Evolutionary conservation across 2,113 vertebrate genomes (phyloP), one percentile per base, ranked within the genome.

Genomic region (Bubo blakistoni): DNA sequence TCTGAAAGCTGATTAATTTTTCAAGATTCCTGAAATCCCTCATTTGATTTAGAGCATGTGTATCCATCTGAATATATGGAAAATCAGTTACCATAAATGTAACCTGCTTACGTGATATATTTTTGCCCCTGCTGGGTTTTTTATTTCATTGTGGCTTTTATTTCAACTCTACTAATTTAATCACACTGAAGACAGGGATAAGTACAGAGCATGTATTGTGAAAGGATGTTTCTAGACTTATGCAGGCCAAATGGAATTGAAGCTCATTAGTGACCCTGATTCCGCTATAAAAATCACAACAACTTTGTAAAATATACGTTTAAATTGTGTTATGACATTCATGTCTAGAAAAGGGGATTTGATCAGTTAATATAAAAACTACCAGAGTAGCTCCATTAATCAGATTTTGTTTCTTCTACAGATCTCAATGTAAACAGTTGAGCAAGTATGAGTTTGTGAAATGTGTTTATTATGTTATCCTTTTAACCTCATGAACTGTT

Each of bases 391-490:
- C 57, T 90, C 80, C 70, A 97, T 97, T 96, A 95, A 96, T 96
- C 96, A 97, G 93, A 77, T 93, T 92, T 95, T 90, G 22, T 92
- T 97, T 96, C 92, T 96, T 79, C 38, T 89, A 62, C 25, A n/a
- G 52, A 81, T 54, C 76, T 92, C 74, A 97, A 96, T 96, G 34
- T 96, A 97, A 97, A 95, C 92, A 87, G 10, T 81, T 95, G 83
- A 91, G 36, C 21, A 92, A 96, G 92, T 89, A 77, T 1, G 3
- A 86, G 82, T 93, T 96, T 94, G 77, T 87, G 91, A 96, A 96
- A 96, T 87, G 78, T 72, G 81, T 96, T 97, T 97, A 93, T 96
- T 96, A 94, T 96, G 66, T 80, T 96, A 95, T 92, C 87, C 94
- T 96, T 94, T 96, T 97, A 97, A 97, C 89, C 95, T 90, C 49